Base-by-base conservation (phyloP, 2,888 invertebrate genomes). In the Tenthredo scrophulariae region DNA sequence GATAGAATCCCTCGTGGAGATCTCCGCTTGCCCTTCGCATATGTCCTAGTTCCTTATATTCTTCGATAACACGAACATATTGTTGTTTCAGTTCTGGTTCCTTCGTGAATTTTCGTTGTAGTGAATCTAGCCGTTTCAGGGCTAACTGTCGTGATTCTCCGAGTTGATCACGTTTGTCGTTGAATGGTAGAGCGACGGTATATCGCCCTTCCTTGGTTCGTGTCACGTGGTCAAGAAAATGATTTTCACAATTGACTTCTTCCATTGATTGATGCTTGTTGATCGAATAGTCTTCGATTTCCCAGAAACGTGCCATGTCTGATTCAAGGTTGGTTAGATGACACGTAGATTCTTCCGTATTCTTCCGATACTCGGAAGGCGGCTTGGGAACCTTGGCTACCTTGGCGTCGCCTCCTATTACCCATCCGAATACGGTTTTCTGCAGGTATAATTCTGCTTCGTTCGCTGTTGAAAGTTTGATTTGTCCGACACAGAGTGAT, bases 151-250 rank as follows among this genome's bases (percentile, higher is more conserved):
- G 62, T 62, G 62, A 62, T 7, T n/a, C 62, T 62, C 62, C 62
- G 6, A 62, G 62, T 62, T 62, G 62, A 15, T 62, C 62, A 15
- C 62, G 62, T 26, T 62, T 46, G 13, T 46, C 13, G 9, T 13
- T 46, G 46, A 88, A 87, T 46, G 88, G 88, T 70, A 88, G 75
- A 18, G 65, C 86, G 10, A 88, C 87, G 33, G 87, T 46, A 65
- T 87, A 88, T 50, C 87, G 40, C 5, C 88, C 88, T 1, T 86
- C 75, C 26, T 3, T n/a, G 67, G 85, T 46, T 40, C 86, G 54
- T 13, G 40, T 86, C 10, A 70, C 74, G 13, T 85, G 86, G 62
- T 87, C 84, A n/a, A 65, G 26, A 84, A 89, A 88, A 77, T 87
- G 86, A 1, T 77, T 62, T 85, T 89, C 87, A 77, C 88, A 88